phyloP scores from a whole-genome alignment of 2,888 invertebrate species.

The Noctua pronuba region DNA sequence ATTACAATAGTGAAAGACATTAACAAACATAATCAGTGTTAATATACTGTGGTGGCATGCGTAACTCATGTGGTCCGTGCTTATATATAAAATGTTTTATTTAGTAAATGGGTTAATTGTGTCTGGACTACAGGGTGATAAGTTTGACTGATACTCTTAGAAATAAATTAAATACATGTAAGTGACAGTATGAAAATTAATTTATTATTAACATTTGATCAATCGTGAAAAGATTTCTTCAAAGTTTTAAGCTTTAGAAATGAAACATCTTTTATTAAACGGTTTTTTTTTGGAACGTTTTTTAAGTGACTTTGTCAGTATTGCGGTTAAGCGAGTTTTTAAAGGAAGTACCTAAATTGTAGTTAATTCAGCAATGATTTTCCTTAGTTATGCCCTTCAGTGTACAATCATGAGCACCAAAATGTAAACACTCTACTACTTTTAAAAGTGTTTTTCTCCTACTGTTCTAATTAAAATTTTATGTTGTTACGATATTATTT shows the following conservation, averaged over 20 bases:
- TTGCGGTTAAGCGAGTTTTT: not conserved
- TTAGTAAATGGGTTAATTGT: conserved; percentile 45
- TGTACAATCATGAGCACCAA: too few species aligned
- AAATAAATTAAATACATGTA: conserved; percentile 42
- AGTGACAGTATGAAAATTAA: conserved; percentile 21
- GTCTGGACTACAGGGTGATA: conserved; percentile 37
- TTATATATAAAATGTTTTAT: conserved; percentile 52
- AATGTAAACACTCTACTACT: too few species aligned
- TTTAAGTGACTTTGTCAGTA: not conserved
- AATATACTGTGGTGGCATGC: conserved; percentile 90
- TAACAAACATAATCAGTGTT: conserved; percentile 53
- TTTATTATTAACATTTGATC: not conserved
- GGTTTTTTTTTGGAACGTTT: not conserved
- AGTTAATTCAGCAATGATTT: not conserved
- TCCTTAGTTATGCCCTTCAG: not conserved
- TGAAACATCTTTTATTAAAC: too few species aligned
- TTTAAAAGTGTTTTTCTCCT: too few species aligned
- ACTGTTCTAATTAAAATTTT: too few species aligned
- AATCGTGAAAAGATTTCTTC: not conserved
- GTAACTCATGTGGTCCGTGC: conserved; percentile 74
- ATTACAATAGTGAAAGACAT: conserved; percentile 32
- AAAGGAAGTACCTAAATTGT: not conserved
- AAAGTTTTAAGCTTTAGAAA: not conserved
- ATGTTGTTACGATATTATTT: too few species aligned
- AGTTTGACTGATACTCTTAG: conserved; percentile 34